Evolutionary conservation across 2,797 vertebrate genomes (phyloP).

Genomic region (Artibeus jamaicensis): DNA sequence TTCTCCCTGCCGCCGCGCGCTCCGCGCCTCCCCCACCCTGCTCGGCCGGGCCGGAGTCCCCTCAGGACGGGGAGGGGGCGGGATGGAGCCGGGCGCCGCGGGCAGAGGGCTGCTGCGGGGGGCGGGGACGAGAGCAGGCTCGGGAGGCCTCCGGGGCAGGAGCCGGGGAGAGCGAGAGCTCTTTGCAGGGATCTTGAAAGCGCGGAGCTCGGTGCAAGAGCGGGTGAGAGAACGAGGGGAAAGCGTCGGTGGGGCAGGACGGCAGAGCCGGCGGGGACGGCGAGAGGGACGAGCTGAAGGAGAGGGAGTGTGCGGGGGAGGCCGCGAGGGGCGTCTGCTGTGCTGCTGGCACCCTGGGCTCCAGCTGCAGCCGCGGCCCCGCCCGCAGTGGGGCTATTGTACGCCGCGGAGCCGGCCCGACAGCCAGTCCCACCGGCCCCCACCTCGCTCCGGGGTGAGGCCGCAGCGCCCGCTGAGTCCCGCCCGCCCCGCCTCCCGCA

Average conservation of each 20-base stretch:
- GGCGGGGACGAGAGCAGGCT: neutral
- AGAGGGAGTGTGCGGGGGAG: neutral
- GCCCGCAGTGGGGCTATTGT: slow-evolving; percentile 51
- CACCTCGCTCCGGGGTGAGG: neutral
- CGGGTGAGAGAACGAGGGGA: neutral
- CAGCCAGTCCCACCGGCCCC: neutral
- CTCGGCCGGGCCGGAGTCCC: neutral
- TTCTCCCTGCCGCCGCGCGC: neutral
- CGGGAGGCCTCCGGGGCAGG: neutral
- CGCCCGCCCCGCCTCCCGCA: slow-evolving; percentile 55
- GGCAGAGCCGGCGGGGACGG: neutral
- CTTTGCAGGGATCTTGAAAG: neutral
- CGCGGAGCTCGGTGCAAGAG: neutral
- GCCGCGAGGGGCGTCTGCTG: neutral
- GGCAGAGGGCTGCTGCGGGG: neutral
- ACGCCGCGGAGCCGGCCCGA: rapidly evolving
- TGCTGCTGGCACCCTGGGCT: neutral
- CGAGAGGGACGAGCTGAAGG: neutral
- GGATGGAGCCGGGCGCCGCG: neutral
- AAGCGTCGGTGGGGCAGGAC: neutral
- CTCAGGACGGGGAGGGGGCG: neutral
- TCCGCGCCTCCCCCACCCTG: neutral
- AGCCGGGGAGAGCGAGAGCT: neutral
- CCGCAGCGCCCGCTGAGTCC: neutral
- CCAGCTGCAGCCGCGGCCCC: neutral